Percentiles rank a stretch among this genome's conserved stretches.
These are phyloP conservation scores for Otolemur crassicaudatus DNA, from an alignment of 2,797 vertebrate genomes.

Conservation along the genomic window DNA sequence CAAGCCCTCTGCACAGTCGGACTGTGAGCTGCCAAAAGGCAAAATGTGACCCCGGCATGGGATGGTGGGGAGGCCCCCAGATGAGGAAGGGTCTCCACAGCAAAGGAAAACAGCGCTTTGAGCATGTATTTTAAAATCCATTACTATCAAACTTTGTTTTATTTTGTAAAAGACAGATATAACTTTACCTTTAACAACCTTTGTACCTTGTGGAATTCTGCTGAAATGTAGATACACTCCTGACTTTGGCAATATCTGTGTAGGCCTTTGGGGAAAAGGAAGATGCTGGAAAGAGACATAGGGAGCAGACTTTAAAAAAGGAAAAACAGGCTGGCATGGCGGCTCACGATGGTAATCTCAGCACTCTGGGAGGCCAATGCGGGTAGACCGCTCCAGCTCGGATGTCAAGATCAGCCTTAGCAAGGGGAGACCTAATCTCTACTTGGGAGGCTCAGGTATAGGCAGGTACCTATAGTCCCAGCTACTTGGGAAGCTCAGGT, in stretches of 20 bases:
- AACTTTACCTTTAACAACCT: neutral
- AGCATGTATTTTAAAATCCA: no score
- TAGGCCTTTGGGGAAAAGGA: neutral
- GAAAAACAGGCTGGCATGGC: neutral
- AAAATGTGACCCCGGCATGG: fast-evolving
- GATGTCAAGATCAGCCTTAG: no score
- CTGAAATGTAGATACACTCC: neutral
- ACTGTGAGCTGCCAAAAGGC: neutral
- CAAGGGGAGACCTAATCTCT: no score
- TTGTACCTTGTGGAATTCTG: neutral
- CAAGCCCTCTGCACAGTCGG: neutral
- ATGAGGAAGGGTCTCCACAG: neutral
- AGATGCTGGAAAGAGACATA: neutral
- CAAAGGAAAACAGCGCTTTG: neutral
- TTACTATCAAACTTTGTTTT: neutral
- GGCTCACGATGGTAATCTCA: no score
- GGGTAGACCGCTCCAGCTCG: no score
- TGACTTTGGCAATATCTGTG: neutral
- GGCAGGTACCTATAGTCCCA: no score
- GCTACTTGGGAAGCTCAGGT: no score
- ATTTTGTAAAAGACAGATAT: neutral
- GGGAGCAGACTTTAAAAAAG: neutral
- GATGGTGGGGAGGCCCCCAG: fast-evolving
- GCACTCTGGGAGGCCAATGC: no score
- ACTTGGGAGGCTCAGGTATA: no score